These are phyloP conservation scores for Metellina segmentata DNA, from an alignment of 2,888 invertebrate genomes.

Conservation along the genomic window DNA sequence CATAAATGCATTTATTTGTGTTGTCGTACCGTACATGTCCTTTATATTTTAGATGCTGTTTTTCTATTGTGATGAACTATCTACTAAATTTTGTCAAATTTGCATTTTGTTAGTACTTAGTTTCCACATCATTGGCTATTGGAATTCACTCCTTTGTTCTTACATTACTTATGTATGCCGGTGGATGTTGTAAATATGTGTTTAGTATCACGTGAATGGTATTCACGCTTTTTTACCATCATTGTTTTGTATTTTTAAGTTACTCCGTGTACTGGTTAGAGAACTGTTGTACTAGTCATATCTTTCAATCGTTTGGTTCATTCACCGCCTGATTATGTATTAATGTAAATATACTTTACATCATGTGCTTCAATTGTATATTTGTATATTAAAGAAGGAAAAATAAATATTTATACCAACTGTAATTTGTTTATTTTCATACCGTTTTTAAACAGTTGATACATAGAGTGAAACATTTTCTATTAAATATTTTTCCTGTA, in stretches of 20 bases:
- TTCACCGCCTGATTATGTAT: slow-evolving; percentile 23
- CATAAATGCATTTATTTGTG: slow-evolving; percentile 62
- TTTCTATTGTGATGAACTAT: slow-evolving; percentile 18
- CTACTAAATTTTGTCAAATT: slow-evolving; percentile 50
- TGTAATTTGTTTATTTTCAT: neutral
- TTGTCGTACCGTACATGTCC: slow-evolving; percentile 9
- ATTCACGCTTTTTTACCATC: slow-evolving; percentile 11
- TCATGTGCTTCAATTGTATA: slow-evolving; percentile 59
- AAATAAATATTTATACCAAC: slow-evolving; percentile 55
- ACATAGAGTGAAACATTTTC: neutral
- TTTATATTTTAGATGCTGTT: neutral
- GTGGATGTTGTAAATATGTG: slow-evolving; percentile 45
- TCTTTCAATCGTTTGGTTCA: slow-evolving; percentile 32
- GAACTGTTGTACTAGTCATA: slow-evolving; percentile 65
- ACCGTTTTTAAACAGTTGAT: neutral
- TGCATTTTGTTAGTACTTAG: slow-evolving; percentile 39
- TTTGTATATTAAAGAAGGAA: slow-evolving; percentile 56
- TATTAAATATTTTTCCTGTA: too few relatives aligned
- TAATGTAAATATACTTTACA: slow-evolving; percentile 47
- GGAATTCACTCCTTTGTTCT: slow-evolving; percentile 7
- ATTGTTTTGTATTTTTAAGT: slow-evolving; percentile 17
- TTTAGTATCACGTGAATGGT: slow-evolving; percentile 24
- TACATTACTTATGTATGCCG: slow-evolving; percentile 12
- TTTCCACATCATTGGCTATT: neutral
- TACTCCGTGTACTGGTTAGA: slow-evolving; percentile 28